Conservation (phyloP, 2,888 invertebrate species). For the Cryptocheilus praepositus region DNA sequence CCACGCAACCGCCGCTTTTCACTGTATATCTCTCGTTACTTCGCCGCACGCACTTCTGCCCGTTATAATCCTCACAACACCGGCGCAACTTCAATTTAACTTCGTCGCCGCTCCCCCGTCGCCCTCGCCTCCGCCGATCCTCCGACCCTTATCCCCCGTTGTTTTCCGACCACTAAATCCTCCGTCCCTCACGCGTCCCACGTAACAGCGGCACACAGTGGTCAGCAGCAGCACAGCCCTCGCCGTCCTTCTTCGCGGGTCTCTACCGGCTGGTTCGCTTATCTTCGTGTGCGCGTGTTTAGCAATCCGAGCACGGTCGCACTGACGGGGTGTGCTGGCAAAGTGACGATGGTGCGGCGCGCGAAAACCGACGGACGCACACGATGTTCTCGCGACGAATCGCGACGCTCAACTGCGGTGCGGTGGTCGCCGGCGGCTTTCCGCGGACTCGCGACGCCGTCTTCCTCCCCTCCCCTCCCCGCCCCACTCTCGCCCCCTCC, state of each 20-base stretch:
- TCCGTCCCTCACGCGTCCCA: neutral
- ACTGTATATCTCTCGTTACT: no score
- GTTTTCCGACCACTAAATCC: neutral
- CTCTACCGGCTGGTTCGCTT: neutral
- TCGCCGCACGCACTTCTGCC: neutral
- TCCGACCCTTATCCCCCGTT: no score
- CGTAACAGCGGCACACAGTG: no score
- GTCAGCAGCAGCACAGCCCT: no score
- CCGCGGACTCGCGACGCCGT: constrained; percentile 64
- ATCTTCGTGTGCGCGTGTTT: neutral
- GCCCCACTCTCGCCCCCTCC: constrained; percentile 39
- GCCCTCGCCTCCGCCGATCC: no score
- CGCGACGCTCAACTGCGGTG: constrained; percentile 67
- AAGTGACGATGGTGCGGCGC: no score
- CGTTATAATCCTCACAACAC: no score
- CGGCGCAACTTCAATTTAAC: neutral
- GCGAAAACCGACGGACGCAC: neutral
- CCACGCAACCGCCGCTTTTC: no score
- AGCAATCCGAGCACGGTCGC: constrained; percentile 7
- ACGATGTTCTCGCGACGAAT: constrained; percentile 63
- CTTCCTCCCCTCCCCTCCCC: constrained; percentile 34
- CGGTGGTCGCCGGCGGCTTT: constrained; percentile 66
- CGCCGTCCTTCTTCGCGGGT: no score
- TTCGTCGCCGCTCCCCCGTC: neutral
- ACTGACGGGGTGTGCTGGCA: no score